Evolutionary conservation across 2,113 vertebrate species (phyloP).

Genomic region (Xiphophorus couchianus): DNA sequence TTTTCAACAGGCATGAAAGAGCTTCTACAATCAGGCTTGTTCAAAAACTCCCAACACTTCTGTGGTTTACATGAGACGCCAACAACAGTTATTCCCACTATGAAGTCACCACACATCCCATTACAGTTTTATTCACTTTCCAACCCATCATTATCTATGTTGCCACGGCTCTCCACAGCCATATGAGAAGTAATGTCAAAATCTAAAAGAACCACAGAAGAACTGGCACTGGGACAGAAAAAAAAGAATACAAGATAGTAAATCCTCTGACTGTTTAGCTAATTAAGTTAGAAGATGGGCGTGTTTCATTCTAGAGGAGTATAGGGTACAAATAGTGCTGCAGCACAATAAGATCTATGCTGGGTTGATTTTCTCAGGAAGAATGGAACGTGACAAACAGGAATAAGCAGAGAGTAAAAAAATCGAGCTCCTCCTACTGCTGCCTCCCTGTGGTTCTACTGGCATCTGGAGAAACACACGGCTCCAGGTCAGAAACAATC

Average conservation of each 20-base stretch:
- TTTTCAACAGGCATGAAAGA: constrained; percentile 11
- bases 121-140: constrained; percentile 1
- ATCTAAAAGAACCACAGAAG: constrained; percentile 4
- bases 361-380: constrained; percentile 36
- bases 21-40: background rate
- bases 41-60: background rate
- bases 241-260: background rate
- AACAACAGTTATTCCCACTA: background rate
- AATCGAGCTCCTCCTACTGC: too few species aligned
- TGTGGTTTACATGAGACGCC: constrained; percentile 1
- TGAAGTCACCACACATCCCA: constrained; percentile 25
- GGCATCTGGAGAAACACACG: too few species aligned
- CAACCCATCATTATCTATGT: constrained; percentile 42
- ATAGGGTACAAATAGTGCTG: constrained; percentile 25
- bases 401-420: too few species aligned
- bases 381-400: constrained; percentile 8
- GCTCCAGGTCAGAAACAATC: too few species aligned
- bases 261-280: constrained; percentile 53
- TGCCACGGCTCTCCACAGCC: constrained; percentile 6
- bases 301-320: constrained; percentile 10
- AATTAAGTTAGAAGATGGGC: constrained; percentile 19
- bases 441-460: too few species aligned
- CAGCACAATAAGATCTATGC: constrained; percentile 33
- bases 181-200: background rate
- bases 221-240: constrained; percentile 22